Base-by-base conservation (phyloP, 1,140 invertebrate genomes). In the Holcopasites calliopsidis region DNA sequence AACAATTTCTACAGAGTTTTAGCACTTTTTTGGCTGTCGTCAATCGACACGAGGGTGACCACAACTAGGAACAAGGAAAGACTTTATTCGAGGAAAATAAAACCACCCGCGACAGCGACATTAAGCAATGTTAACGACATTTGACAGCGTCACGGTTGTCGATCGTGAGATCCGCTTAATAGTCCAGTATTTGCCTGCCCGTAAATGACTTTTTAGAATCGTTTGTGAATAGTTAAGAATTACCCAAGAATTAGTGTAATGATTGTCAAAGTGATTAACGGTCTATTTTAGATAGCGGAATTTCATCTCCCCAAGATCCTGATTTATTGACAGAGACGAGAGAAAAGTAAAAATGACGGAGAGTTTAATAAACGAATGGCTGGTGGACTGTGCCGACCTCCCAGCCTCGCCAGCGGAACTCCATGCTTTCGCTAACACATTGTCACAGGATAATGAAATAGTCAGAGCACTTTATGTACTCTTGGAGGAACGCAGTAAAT, bases 391-490 rank as follows among this genome's bases (percentile, higher is more conserved):
- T 92, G 93, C 94, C 78, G 93, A 95, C 49, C n/a, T n/a, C n/a
- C n/a, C n/a, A n/a, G 89, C 97, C 49, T 94, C 95, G 83, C 93
- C 95, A 54, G 93, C 93, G 77, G 96, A 97, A 89, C 90, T 96
- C 38, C 94, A 95, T 85, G 95, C 94, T 44, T 97, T 96, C 92
- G 94, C 95, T 21, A 94, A 92, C 50, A 95, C 95, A 82, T 93
- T 96, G 83, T 93, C 95, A 79, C 94, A 96, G 71, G 96, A 97
- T 90, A 94, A 95, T 88, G 96, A 97, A 88, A 94, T 97, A 71
- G 95, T 96, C 58, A 93, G 94, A 77, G 95, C 95, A 68, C 92
- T 97, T 42, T 95, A 95, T 83, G 92, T 93, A 69, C 92, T 96
- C 47, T 90, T 96, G 44, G 95, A 95, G 76, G 95, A 96, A 80